Conservation (phyloP, 2,888 invertebrate genomes). For the Mimumesa dahlbomi region DNA sequence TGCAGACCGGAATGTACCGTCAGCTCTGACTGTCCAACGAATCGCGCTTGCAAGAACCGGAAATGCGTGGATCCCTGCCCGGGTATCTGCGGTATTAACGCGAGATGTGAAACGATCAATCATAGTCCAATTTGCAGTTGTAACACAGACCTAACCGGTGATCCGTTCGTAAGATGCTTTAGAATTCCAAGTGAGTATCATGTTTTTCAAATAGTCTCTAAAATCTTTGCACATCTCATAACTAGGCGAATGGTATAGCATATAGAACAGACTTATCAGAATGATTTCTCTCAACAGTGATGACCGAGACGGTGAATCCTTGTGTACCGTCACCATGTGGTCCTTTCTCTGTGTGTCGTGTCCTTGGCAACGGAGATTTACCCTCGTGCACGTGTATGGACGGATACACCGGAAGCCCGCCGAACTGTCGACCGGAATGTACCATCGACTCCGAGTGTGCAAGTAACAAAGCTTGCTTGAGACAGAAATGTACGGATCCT, state of each 20-base stretch:
- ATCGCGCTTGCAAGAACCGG: conserved; percentile 85
- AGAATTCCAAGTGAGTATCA: conserved; percentile 52
- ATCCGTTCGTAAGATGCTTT: conserved; percentile 80
- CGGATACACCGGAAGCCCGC: conserved; percentile 79
- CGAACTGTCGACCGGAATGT: conserved; percentile 80
- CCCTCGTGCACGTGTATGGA: conserved; percentile 83
- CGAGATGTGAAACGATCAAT: conserved; percentile 82
- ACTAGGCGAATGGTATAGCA: too few relatives aligned
- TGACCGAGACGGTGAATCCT: conserved; percentile 81
- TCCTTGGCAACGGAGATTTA: conserved; percentile 85
- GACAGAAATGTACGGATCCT: conserved; percentile 81
- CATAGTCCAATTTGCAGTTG: conserved; percentile 82
- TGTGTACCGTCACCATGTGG: conserved; percentile 92
- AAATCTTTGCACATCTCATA: background rate
- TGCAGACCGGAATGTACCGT: conserved; percentile 87
- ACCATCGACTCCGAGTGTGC: conserved; percentile 80
- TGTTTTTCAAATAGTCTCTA: background rate
- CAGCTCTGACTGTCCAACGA: conserved; percentile 84
- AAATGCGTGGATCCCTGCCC: conserved; percentile 86
- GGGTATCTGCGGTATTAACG: conserved; percentile 83
- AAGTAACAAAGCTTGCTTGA: conserved; percentile 81
- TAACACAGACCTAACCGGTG: conserved; percentile 80
- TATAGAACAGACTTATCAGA: too few relatives aligned
- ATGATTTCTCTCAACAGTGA: conserved; percentile 3
- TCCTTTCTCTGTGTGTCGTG: conserved; percentile 89